These are phyloP conservation scores for Eonycteris spelaea DNA, from an alignment of 2,113 vertebrate genomes.

Conservation along the genomic window DNA sequence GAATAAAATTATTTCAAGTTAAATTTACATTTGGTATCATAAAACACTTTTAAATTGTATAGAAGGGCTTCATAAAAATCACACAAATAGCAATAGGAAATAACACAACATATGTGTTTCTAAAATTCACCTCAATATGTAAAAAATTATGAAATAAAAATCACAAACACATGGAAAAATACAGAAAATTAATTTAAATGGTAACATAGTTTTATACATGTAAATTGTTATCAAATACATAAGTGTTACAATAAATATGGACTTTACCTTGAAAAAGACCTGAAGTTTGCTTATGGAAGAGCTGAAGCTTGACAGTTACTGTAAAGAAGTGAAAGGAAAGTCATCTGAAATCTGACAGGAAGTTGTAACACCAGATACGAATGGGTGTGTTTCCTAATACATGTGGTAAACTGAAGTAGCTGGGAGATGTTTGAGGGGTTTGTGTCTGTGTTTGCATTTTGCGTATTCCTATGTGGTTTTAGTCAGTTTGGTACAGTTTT, in stretches of 20 bases:
- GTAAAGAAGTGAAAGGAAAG: neutral
- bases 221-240: neutral
- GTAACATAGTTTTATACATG: neutral
- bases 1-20: neutral
- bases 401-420: neutral
- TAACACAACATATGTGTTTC: neutral
- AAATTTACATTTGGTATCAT: neutral
- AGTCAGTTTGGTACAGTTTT: neutral
- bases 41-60: neutral
- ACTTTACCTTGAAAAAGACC: neutral
- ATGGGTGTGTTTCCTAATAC: neutral
- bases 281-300: neutral
- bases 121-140: neutral
- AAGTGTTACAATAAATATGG: neutral
- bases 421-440: neutral
- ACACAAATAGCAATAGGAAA: neutral
- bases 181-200: neutral
- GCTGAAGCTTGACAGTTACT: neutral
- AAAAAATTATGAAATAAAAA: conserved; percentile 29
- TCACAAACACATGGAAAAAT: neutral
- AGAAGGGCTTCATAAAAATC: neutral
- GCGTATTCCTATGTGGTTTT: neutral
- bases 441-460: neutral
- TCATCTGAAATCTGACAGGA: neutral
- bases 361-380: neutral